Evolutionary conservation across 2,888 invertebrate species (phyloP), one percentile per base, ranked within the genome.

Genomic region (Tethea ocularis): DNA sequence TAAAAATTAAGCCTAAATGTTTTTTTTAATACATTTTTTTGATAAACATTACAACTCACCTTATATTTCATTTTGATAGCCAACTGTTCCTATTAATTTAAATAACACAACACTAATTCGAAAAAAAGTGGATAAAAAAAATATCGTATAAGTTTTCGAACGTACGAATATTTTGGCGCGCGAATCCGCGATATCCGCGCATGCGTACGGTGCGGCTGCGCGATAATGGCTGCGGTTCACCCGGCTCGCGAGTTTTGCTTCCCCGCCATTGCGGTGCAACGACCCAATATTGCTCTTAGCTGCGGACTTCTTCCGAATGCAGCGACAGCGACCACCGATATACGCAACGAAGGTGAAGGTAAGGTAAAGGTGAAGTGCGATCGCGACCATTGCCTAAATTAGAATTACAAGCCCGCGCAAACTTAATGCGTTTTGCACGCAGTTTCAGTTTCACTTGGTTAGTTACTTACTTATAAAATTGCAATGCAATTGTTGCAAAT

Each of bases 201-300:
- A 86, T 84, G 89, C 89, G 90, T 86, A 61, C 79, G 72, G 73
- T 79, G 78, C 74, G 76, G 77, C 78, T 68, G 83, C 81, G 79
- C 84, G 80, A 77, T 82, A 85, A 88, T 89, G 88, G 85, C 86
- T 80, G 78, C 72, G 76, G 68, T 77, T 78, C 78, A 72, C 73
- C 67, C 75, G 75, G 70, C 81, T 68, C 86, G 75, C 69, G 63
- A 77, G 88, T 91, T 90, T 89, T 91, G 83, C 89, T 89, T 82
- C 87, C 86, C 86, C 87, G 83, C 85, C 81, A 79, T 75, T 57
- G 29, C 71, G 72, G 82, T 80, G 81, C 82, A 84, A 82, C 81
- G 81, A 83, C 80, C 82, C 75, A 72, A 64, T 67, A 69, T 64
- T 64, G 65, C 36, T 57, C 55, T 64, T 64, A 66, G 69, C 69